Percentiles rank a stretch among this genome's conserved stretches.
Conservation (phyloP, 2,888 invertebrate species). For the Erebia aethiops region DNA sequence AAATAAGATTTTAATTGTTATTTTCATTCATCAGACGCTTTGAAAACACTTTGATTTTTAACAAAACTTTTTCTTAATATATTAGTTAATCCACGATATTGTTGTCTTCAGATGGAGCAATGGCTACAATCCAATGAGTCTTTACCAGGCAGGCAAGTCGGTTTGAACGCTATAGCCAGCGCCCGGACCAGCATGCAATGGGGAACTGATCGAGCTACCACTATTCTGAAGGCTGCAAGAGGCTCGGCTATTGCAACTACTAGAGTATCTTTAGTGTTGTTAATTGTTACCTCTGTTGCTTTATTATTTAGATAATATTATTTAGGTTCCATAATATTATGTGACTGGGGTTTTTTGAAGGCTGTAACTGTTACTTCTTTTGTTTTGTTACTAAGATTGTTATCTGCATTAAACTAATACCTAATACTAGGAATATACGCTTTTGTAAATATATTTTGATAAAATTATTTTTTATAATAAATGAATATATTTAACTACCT, state of each 20-base stretch:
- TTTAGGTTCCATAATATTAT: too few relatives aligned
- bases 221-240: conserved; percentile 56
- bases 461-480: too few relatives aligned
- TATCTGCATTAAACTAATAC: too few relatives aligned
- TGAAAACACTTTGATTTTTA: too few relatives aligned
- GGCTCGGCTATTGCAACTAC: conserved; percentile 54
- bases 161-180: conserved; percentile 57
- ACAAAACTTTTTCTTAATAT: background rate
- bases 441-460: too few relatives aligned
- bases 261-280: conserved; percentile 53
- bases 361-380: too few relatives aligned
- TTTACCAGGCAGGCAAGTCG: conserved; percentile 58
- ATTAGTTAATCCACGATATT: background rate
- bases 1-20: too few relatives aligned
- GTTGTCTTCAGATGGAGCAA: conserved; percentile 60
- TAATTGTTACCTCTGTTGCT: conserved; percentile 12
- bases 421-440: too few relatives aligned
- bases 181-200: conserved; percentile 62
- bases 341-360: too few relatives aligned
- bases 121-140: conserved; percentile 59
- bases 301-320: conserved; percentile 2
- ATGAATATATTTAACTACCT: too few relatives aligned
- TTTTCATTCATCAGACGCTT: too few relatives aligned
- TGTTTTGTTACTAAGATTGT: too few relatives aligned
- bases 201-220: conserved; percentile 59